Evolutionary conservation across 1,140 invertebrate species (phyloP), one percentile per base, ranked within the genome.

Genomic region (Drosophila bocqueti): DNA sequence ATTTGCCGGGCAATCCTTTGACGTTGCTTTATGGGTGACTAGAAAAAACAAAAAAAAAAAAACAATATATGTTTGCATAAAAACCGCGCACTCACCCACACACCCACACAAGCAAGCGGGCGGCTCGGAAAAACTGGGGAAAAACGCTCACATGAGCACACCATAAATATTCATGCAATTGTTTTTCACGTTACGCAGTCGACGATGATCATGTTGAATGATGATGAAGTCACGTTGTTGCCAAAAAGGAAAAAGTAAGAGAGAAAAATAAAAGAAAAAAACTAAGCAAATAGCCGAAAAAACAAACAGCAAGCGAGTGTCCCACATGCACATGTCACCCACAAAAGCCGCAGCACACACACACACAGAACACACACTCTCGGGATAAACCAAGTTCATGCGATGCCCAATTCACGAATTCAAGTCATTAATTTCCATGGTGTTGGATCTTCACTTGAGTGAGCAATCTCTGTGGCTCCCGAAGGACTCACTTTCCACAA

Each of bases 1-100:
- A 82, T 85, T 85, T 86, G 63, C 76, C 79, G 83, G 79, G 79
- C 83, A 86, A 86, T 87, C 79, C 83, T 76, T 87, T 80, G 79
- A 83, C 76, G 58, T 78, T 69, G 49, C 52, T 73, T 73, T 73
- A 74, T 74, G 64, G 34, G 10, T 5, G 13, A 50, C 64, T 73
- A 52, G 38, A 60, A 40, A 40, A 10, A 5, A 29, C n/a, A n/a
- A 16, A 16, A 49, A 7, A 34, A 34, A 34, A 10, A 1, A 34
- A 24, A 24, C 24, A 24, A 24, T 24, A 47, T 67, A 71, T 71
- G 54, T 73, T 61, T 73, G 69, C 68, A 72, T 71, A 73, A 42
- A 67, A 76, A 67, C 18, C 64, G 52, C 67, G 4, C 8, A 38
- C 29, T 13, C 49, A 38, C 29, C 7, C 49, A 50, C 7, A 50